Conservation (phyloP, 2,888 invertebrate genomes). For the Ectropis crepuscularia region DNA sequence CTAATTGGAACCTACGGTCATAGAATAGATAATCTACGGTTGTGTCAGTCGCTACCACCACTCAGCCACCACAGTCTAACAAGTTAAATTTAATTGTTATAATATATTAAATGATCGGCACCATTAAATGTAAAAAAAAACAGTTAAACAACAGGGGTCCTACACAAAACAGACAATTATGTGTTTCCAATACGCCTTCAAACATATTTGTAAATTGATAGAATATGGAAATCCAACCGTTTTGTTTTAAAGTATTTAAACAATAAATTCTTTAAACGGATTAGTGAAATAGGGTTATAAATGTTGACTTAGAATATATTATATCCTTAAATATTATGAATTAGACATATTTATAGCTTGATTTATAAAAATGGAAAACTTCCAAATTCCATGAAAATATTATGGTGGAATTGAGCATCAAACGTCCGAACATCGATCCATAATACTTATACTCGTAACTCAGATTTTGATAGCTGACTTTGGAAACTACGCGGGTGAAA, state of each 20-base stretch:
- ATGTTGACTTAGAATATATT: background rate
- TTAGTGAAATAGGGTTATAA: background rate
- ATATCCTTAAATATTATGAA: background rate
- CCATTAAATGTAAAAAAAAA: background rate
- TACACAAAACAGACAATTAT: conserved; percentile 3
- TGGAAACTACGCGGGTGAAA: too few species aligned
- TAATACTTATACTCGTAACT: too few species aligned
- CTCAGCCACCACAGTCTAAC: too few species aligned
- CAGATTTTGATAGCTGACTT: too few species aligned
- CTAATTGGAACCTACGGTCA: too few species aligned
- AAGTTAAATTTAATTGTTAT: background rate
- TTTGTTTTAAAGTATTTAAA: background rate
- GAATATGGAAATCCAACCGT: conserved; percentile 1
- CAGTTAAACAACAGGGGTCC: conserved; percentile 9
- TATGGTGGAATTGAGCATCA: too few species aligned
- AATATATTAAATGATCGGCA: background rate
- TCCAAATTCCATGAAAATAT: too few species aligned
- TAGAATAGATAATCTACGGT: too few species aligned
- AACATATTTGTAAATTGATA: conserved; percentile 3
- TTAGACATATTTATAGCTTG: too few species aligned
- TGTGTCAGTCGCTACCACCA: too few species aligned
- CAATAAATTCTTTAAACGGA: conserved; percentile 1
- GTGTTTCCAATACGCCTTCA: conserved; percentile 12
- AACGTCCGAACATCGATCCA: too few species aligned
- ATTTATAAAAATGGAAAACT: too few species aligned